phyloP scores from a whole-genome alignment of 2,888 invertebrate genomes.

The Nymphalis urticae region DNA sequence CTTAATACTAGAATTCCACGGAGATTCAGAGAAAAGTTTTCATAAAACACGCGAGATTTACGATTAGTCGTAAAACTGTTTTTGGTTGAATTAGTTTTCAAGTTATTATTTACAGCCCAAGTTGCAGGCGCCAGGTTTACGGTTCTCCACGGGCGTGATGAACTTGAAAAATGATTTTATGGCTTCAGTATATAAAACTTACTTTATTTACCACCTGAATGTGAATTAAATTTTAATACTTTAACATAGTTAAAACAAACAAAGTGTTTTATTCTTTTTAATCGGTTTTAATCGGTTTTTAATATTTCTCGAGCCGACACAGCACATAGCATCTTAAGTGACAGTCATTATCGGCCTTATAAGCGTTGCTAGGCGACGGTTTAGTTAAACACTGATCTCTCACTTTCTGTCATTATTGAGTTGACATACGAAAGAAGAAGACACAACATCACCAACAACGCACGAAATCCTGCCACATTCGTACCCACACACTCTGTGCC shows the following conservation, averaged over 20 bases:
- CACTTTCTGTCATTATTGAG: no score
- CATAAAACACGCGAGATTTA: conserved; percentile 61
- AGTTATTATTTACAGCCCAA: conserved; percentile 66
- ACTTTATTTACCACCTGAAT: conserved; percentile 13
- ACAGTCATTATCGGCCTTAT: no score
- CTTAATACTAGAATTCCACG: conserved; percentile 30
- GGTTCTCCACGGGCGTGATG: conserved; percentile 39
- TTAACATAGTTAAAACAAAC: neutral
- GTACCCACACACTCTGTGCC: no score
- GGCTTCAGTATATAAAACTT: conserved; percentile 16
- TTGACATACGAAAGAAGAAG: no score
- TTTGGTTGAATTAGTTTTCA: conserved; percentile 64
- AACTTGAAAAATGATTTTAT: conserved; percentile 24
- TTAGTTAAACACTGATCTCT: no score
- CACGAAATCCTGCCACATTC: no score
- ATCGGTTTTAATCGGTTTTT: no score
- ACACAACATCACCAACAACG: no score
- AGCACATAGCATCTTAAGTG: no score
- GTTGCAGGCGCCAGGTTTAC: conserved; percentile 47
- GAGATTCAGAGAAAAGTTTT: conserved; percentile 40
- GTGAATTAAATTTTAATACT: neutral
- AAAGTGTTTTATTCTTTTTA: neutral
- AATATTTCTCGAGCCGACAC: no score
- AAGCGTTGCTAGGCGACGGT: no score
- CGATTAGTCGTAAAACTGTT: conserved; percentile 64